Percentiles rank a stretch among this genome's conserved stretches.
Conservation (phyloP, 2,888 invertebrate genomes). For the Crepidodera aurea region DNA sequence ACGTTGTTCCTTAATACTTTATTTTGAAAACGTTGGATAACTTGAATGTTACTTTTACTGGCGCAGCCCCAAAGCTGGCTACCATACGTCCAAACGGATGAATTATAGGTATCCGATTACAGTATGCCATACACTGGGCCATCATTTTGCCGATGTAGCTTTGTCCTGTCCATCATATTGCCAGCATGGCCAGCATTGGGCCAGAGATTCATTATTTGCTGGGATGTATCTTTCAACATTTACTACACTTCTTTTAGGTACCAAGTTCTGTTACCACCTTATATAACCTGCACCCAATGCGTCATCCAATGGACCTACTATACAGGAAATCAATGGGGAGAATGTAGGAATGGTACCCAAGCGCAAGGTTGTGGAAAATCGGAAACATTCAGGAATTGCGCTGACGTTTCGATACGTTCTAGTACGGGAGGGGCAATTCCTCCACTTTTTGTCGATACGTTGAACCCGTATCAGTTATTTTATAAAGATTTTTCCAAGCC, state of each 20-base stretch:
- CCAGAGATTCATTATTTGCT: no score
- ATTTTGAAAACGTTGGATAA: no score
- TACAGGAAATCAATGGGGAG: constrained; percentile 94
- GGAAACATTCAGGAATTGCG: constrained; percentile 91
- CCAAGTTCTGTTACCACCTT: constrained; percentile 80
- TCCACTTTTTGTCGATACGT: constrained; percentile 75
- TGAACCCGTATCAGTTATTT: constrained; percentile 80
- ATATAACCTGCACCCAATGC: constrained; percentile 86
- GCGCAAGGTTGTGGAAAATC: constrained; percentile 89
- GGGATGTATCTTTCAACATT: no score
- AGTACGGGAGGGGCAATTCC: constrained; percentile 73
- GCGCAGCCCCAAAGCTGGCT: no score
- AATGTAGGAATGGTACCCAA: constrained; percentile 84
- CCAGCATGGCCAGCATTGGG: no score
- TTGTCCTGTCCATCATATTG: no score
- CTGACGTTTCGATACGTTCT: constrained; percentile 83
- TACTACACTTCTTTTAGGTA: constrained; percentile 63
- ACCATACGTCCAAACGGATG: no score
- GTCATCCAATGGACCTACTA: constrained; percentile 94
- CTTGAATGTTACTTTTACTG: no score
- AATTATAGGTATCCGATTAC: no score
- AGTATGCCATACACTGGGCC: no score
- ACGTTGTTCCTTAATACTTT: no score
- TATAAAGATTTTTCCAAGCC: constrained; percentile 74
- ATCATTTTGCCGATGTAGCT: no score